Evolutionary conservation across 2,888 invertebrate species (phyloP), one percentile per base, ranked within the genome.

Genomic region (Cybosia mesomella): DNA sequence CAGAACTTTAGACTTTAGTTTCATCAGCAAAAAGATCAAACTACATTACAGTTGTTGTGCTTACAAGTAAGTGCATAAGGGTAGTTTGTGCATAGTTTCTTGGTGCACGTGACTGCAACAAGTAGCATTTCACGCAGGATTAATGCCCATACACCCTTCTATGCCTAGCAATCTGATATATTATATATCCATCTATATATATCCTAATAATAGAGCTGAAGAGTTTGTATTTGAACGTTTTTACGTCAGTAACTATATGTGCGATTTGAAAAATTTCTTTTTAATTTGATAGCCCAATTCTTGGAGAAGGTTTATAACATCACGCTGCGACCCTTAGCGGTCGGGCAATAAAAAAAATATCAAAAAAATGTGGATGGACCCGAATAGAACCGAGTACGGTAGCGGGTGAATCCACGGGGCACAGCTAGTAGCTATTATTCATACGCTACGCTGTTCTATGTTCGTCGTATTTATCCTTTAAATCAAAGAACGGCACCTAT

Each of bases 71-170:
- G 72, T 83, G 76, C 74, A 76, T 79, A 79, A 79, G 79, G 82
- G 79, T 82, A 83, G 83, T 81, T 79, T 73, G 77, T 76, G 79
- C 79, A 82, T 77, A 84, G 83, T 86, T 87, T 77, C 82, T 81
- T 84, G 81, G 85, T 86, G 86, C 90, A 89, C 87, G 89, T 89
- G 89, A 88, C 87, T 91, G 93, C 93, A 93, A 93, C 93, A 92
- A 92, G 90, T 92, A 85, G 86, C 86, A 85, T 86, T 85, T 87
- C 87, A 82, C 83, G 75, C 77, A 63, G 81, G 75, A 81, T 74
- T 75, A 72, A 76, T 79, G 68, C 77, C 80, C 78, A 34, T 65
- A 72, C 75, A 64, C 68, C 76, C 72, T 68, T 65, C 65, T 78
- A 85, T 83, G 85, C 86, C 86, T 86, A 81, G 75, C 80, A 67